phyloP scores from a whole-genome alignment of 2,888 invertebrate species.

The Aleiodes alternator region DNA sequence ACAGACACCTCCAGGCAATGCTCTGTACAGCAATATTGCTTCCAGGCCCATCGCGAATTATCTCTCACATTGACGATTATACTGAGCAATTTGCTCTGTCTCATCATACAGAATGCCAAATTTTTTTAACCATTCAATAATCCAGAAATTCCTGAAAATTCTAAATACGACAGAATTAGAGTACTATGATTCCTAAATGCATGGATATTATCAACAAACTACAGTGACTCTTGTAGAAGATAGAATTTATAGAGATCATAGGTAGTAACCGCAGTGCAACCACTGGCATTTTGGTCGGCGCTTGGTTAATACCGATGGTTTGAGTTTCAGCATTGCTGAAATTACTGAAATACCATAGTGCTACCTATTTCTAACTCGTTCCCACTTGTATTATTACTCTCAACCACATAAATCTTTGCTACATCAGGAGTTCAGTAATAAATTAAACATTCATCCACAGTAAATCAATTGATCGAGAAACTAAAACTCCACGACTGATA shows the following conservation, averaged over 20 bases:
- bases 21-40: background rate
- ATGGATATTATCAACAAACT: too few species aligned
- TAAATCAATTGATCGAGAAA: slow-evolving; percentile 56
- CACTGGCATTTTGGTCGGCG: slow-evolving; percentile 37
- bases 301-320: slow-evolving; percentile 31
- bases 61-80: slow-evolving; percentile 25
- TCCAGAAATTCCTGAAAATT: background rate
- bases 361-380: slow-evolving; percentile 36
- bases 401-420: slow-evolving; percentile 53
- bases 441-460: slow-evolving; percentile 39
- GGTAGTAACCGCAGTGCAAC: slow-evolving; percentile 41
- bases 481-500: slow-evolving; percentile 32
- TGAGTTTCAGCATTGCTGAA: slow-evolving; percentile 33
- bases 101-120: too few species aligned
- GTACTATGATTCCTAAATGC: too few species aligned
- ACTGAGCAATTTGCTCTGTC: too few species aligned
- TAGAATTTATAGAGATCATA: slow-evolving; percentile 23
- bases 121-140: background rate
- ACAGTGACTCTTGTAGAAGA: too few species aligned
- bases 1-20: slow-evolving; percentile 18
- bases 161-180: too few species aligned
- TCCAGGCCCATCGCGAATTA: slow-evolving; percentile 9
- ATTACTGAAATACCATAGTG: slow-evolving; percentile 46
- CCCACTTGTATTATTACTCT: slow-evolving; percentile 35
- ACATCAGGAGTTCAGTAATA: slow-evolving; percentile 43